phyloP scores from a whole-genome alignment of 1,140 invertebrate species.

The Drosophila watanabei region DNA sequence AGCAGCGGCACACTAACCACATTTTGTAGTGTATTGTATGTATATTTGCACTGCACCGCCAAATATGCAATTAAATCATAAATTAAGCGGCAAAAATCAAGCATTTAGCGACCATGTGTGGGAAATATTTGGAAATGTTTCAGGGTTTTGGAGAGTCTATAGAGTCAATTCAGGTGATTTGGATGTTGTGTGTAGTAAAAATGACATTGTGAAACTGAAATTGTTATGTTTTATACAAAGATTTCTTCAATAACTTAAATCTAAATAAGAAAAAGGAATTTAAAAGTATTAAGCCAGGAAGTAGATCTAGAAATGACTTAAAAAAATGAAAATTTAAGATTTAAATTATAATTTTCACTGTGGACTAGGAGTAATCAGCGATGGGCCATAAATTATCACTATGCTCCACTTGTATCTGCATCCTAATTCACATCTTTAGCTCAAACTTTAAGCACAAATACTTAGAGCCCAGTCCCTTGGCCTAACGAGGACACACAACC shows the following conservation, averaged over 20 bases:
- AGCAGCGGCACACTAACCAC: constrained; percentile 7
- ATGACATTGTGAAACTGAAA: constrained; percentile 14
- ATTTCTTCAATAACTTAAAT: background rate
- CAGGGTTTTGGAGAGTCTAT: background rate
- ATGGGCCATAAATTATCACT: background rate
- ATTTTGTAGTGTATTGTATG: constrained; percentile 7
- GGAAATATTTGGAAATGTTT: background rate
- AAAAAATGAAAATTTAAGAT: background rate
- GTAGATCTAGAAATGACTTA: background rate
- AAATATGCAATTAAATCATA: constrained; percentile 82
- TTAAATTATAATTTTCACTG: background rate
- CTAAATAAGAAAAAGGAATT: background rate
- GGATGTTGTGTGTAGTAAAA: background rate
- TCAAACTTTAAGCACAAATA: no score
- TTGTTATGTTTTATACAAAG: constrained; percentile 4
- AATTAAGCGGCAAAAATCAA: constrained; percentile 77
- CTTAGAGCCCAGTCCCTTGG: constrained; percentile 2
- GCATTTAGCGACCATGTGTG: constrained; percentile 34
- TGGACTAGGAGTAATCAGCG: no score
- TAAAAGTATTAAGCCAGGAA: background rate
- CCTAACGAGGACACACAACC: background rate
- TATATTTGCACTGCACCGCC: constrained; percentile 49
- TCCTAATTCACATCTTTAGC: background rate
- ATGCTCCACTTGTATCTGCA: background rate
- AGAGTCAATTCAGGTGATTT: background rate